A percentile compares a stretch with the other conserved stretches of the same genome.
phyloP scores from a whole-genome alignment of 1,140 invertebrate species.

The Stegodyphus dumicola region DNA sequence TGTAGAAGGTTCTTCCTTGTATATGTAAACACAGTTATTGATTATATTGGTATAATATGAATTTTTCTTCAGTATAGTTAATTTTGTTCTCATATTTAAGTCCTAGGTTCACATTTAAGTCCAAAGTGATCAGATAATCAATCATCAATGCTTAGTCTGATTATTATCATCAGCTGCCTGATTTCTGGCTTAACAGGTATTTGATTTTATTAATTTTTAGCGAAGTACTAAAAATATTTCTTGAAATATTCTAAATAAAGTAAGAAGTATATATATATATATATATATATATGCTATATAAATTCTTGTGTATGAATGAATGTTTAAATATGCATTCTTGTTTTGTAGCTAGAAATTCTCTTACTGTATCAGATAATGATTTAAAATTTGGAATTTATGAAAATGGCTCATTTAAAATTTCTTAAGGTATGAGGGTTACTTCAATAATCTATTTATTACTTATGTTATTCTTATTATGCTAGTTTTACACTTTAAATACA shows the following conservation, averaged over 20 bases:
- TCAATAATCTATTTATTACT: not conserved
- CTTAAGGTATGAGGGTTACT: not conserved
- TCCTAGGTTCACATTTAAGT: too few relatives aligned
- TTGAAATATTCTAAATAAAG: too few relatives aligned
- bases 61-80: too few relatives aligned
- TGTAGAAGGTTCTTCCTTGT: too few relatives aligned
- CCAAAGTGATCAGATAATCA: too few relatives aligned
- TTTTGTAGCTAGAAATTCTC: slow-evolving; percentile 3
- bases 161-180: not conserved
- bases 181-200: slow-evolving; percentile 1
- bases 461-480: not conserved
- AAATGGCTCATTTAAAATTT: slow-evolving; percentile 15
- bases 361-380: slow-evolving; percentile 22
- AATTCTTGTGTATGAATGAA: too few relatives aligned
- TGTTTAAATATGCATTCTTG: not conserved
- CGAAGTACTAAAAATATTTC: not conserved
- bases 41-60: too few relatives aligned
- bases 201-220: not conserved
- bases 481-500: not conserved
- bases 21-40: too few relatives aligned
- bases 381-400: slow-evolving; percentile 27
- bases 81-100: too few relatives aligned
- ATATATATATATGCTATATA: too few relatives aligned
- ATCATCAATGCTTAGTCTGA: not conserved
- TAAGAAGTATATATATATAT: too few relatives aligned